Evolutionary conservation across 2,113 vertebrate genomes (phyloP).

Genomic region (Edolisoma coerulescens): DNA sequence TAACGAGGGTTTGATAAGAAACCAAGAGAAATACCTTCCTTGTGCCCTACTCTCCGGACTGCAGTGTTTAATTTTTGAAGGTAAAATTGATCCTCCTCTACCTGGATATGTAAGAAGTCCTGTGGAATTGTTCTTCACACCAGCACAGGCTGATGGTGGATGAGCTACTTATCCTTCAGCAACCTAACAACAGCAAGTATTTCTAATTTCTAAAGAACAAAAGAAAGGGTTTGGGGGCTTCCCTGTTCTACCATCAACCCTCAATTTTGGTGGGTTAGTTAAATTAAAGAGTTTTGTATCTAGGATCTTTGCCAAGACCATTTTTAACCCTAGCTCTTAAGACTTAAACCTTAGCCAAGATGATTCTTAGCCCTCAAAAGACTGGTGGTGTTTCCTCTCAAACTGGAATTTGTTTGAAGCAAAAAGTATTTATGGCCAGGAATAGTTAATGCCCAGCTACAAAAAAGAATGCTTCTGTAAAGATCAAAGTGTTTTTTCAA

Average conservation of each 20-base stretch:
- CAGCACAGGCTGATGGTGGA: rapidly evolving
- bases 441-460: not conserved
- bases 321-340: not conserved
- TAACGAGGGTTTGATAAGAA: not conserved
- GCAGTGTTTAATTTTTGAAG: not conserved
- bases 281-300: not conserved
- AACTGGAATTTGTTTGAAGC: not conserved
- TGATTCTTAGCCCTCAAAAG: not conserved
- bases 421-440: not conserved
- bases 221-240: not conserved
- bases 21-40: not conserved
- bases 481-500: not conserved
- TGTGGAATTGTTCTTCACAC: not conserved
- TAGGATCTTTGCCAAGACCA: not conserved
- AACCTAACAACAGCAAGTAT: not conserved
- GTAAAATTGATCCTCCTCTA: not conserved
- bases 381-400: not conserved
- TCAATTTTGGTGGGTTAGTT: rapidly evolving
- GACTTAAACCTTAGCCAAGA: not conserved
- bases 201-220: not conserved
- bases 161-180: not conserved
- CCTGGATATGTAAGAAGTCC: not conserved
- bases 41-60: not conserved
- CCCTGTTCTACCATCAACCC: not conserved
- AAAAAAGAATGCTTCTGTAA: not conserved